Base-by-base conservation (phyloP, 64 coral and sea anemone genomes). In the Stylophora pistillata region DNA sequence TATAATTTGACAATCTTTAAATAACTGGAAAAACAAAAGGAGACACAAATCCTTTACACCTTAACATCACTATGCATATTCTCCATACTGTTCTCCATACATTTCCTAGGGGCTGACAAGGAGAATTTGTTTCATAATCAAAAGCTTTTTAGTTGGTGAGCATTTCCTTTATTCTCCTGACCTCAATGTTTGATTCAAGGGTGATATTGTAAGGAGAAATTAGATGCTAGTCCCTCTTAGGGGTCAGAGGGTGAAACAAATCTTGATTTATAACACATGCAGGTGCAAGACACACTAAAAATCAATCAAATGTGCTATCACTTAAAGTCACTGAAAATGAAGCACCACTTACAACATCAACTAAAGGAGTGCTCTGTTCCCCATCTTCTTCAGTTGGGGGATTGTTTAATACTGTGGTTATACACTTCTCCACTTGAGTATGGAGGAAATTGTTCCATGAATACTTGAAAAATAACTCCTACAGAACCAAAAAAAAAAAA, bases 391-490 rank as follows among this genome's bases (percentile, higher is more conserved):
- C 97, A 54, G 87, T 88, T 16, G 97, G 97, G 30, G 97, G 93
- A 76, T 99, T 93, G 79, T 87, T 90, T 87, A 99, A 80, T 73
- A 99, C 78, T 57, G 97, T 93, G 63, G 87, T 85, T 72, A 99
- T 85, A 88, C 97, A 99, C 72, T 95, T 91, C 77, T 99, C 97
- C 47, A 99, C 97, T 99, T 95, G 93, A 21, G 93, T 90, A 70
- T 99, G 97, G 21, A 99, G 93, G 74, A 99, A 99, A 84, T 99
- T 99, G 93, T 99, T 99, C 97, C 97, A 99, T 29, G 97, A 92
- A 82, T 99, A 99, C 76, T 91, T 92, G 83, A 99, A 99, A 89
- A 99, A 99, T 81, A 99, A 93, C 66, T 99, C 97, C 97, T 99
- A 78, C 34, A 95, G 91, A 60, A 62, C 15, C 90, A 65, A 58